Evolutionary conservation across 2,888 invertebrate species (phyloP).

Genomic region (Melieria crassipennis): DNA sequence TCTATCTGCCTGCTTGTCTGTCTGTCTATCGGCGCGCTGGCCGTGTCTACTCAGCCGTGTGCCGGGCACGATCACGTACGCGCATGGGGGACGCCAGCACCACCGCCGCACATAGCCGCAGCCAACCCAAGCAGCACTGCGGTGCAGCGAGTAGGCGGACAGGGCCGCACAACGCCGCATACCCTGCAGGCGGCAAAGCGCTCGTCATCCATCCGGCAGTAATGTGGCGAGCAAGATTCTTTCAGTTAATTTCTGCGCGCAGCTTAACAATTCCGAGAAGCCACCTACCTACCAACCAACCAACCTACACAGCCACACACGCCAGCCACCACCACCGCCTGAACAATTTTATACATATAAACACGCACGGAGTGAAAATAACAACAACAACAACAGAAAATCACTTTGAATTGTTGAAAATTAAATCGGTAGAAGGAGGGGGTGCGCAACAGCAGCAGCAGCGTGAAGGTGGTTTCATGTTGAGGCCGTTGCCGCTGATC

Average conservation of each 20-base stretch:
- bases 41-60: not conserved
- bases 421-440: too few relatives aligned
- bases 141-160: not conserved
- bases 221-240: conserved; percentile 2
- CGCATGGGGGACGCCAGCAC: not conserved
- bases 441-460: not conserved
- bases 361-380: not conserved
- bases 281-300: conserved; percentile 48
- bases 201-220: conserved; percentile 24
- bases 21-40: not conserved
- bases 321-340: conserved; percentile 11
- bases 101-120: not conserved
- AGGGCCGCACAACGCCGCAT: conserved; percentile 1
- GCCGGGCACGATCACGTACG: not conserved
- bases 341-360: conserved; percentile 2
- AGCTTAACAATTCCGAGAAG: conserved; percentile 50
- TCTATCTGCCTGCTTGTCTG: conserved; percentile 24
- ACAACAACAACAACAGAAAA: too few relatives aligned
- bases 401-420: too few relatives aligned
- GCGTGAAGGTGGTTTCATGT: not conserved
- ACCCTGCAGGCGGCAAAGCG: conserved; percentile 12
- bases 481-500: not conserved
- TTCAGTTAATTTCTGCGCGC: conserved; percentile 28
- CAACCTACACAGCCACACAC: conserved; percentile 13
- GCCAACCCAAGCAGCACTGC: not conserved